phyloP scores from a whole-genome alignment of 2,888 invertebrate species.

The Mantis religiosa region DNA sequence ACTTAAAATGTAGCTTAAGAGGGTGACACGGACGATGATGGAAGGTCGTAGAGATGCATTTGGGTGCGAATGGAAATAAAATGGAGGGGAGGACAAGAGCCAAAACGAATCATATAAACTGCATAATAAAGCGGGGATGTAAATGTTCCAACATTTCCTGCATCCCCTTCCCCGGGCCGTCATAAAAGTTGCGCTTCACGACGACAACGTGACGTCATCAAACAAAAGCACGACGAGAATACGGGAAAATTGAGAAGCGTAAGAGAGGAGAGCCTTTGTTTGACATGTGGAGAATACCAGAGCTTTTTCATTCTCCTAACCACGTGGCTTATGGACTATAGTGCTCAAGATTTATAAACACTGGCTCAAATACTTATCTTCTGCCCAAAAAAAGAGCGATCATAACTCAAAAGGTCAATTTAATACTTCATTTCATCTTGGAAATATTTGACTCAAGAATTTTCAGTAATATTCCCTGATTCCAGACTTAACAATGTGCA shows the following conservation, averaged over 20 bases:
- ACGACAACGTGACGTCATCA: conserved; percentile 28
- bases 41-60: background rate
- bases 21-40: background rate
- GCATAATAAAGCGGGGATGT: conserved; percentile 22
- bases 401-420: too few species aligned
- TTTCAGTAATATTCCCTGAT: too few species aligned
- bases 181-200: conserved; percentile 20
- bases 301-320: too few species aligned
- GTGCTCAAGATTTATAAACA: too few species aligned
- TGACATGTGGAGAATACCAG: background rate
- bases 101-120: conserved; percentile 20
- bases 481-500: too few species aligned
- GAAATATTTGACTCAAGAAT: too few species aligned
- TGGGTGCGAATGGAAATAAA: conserved; percentile 12
- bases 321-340: too few species aligned
- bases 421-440: too few species aligned
- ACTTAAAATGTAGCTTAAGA: background rate
- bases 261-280: background rate
- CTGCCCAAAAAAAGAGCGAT: too few species aligned
- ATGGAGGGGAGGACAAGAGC: background rate
- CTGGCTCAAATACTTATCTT: too few species aligned
- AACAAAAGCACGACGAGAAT: conserved; percentile 25
- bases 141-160: background rate
- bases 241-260: conserved; percentile 12
- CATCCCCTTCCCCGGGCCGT: background rate